Percentiles rank a stretch among this genome's conserved stretches.
phyloP scores from a whole-genome alignment of 2,888 invertebrate genomes.

The Polydrusus pterygomalis region DNA sequence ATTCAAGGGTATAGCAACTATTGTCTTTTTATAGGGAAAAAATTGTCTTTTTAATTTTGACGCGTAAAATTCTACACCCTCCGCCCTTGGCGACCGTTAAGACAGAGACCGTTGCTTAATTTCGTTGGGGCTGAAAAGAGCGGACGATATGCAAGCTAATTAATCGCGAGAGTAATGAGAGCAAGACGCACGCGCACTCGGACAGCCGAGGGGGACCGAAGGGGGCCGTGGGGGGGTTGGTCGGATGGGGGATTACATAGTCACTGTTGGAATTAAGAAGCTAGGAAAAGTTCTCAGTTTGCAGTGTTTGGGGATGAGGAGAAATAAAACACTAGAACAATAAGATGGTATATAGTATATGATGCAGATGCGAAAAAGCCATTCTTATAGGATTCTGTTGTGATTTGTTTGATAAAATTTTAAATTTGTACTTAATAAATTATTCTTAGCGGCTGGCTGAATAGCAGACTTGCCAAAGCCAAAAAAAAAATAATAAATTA shows the following conservation, averaged over 20 bases:
- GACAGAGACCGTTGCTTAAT: constrained; percentile 64
- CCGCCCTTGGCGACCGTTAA: constrained; percentile 58
- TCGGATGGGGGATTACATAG: constrained; percentile 57
- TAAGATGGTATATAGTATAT: no score
- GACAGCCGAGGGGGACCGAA: constrained; percentile 58
- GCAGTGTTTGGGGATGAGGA: background rate
- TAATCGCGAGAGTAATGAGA: constrained; percentile 74
- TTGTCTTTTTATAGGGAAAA: no score
- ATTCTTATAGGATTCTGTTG: no score
- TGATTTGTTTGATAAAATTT: no score
- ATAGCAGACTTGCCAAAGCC: no score
- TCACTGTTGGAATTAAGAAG: constrained; percentile 55
- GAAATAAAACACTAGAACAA: no score
- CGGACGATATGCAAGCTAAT: constrained; percentile 74
- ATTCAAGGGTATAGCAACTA: no score
- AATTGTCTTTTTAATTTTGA: background rate
- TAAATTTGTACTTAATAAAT: no score
- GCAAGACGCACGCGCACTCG: constrained; percentile 70
- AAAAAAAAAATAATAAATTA: no score
- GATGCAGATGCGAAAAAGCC: no score
- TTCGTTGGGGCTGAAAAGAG: constrained; percentile 71
- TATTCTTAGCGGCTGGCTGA: no score
- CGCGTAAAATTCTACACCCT: constrained; percentile 7
- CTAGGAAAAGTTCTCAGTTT: constrained; percentile 36
- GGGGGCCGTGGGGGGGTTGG: constrained; percentile 56